Conservation (phyloP, 2,888 invertebrate genomes). For the Drosophila colorata region DNA sequence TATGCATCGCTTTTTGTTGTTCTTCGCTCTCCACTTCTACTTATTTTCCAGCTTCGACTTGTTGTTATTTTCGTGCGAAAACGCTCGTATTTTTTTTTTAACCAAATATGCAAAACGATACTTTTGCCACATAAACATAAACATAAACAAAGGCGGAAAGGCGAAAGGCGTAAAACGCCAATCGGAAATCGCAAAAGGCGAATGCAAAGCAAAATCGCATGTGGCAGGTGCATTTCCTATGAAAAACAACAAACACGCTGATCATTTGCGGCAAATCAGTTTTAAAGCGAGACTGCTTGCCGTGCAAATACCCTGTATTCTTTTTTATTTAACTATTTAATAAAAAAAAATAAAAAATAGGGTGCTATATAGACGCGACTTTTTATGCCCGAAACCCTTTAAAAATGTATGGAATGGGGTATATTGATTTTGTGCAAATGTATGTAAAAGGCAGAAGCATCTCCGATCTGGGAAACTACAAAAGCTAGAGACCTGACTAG, state of each 20-base stretch:
- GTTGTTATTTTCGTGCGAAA: constrained; percentile 21
- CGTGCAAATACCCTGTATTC: background rate
- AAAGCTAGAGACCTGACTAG: too few relatives aligned
- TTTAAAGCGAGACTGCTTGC: background rate
- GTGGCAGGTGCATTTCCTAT: constrained; percentile 3
- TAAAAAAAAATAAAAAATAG: too few relatives aligned
- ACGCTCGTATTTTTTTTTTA: constrained; percentile 15
- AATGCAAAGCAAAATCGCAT: constrained; percentile 1
- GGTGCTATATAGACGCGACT: too few relatives aligned
- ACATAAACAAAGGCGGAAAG: constrained; percentile 5
- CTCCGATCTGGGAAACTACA: too few relatives aligned
- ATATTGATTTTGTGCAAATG: too few relatives aligned
- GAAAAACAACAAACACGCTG: background rate
- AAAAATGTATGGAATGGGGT: too few relatives aligned
- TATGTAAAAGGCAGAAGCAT: too few relatives aligned
- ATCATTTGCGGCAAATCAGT: too few relatives aligned
- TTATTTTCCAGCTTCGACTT: background rate
- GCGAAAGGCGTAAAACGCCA: constrained; percentile 5
- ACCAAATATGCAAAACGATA: constrained; percentile 30
- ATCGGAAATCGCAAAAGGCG: background rate
- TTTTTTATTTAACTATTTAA: too few relatives aligned
- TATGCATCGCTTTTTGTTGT: constrained; percentile 9
- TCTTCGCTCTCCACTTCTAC: background rate
- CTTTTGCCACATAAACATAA: constrained; percentile 23
- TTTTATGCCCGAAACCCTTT: too few relatives aligned